phyloP scores from a whole-genome alignment of 2,113 vertebrate genomes.

The Ctenomys sociabilis region DNA sequence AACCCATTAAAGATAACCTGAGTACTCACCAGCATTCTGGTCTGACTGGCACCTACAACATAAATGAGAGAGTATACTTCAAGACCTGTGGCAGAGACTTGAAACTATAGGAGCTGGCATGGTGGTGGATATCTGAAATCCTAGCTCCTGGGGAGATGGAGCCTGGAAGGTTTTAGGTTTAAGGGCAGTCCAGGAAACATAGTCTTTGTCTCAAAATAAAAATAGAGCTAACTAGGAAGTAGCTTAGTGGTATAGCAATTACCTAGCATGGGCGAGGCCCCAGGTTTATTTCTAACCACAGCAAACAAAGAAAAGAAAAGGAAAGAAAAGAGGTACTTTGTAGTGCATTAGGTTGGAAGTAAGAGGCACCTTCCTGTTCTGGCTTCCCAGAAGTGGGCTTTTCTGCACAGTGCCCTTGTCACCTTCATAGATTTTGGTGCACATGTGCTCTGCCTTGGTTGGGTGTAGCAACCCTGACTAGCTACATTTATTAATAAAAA shows the following conservation, averaged over 20 bases:
- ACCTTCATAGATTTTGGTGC: neutral
- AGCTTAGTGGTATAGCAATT: neutral
- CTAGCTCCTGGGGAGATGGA: neutral
- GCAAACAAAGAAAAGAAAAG: neutral
- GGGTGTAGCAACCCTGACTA: rapidly evolving
- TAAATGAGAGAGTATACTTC: neutral
- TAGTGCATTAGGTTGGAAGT: too few species aligned
- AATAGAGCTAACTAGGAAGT: neutral
- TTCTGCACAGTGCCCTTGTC: neutral
- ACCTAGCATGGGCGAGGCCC: neutral
- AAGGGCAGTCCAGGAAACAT: neutral
- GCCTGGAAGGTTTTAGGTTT: neutral
- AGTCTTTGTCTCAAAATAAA: neutral
- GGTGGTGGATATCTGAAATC: neutral
- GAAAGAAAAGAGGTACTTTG: neutral
- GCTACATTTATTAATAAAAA: neutral
- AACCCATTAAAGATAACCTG: neutral
- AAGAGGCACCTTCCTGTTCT: neutral
- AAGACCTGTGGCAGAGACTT: neutral
- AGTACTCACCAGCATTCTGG: neutral
- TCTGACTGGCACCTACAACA: neutral
- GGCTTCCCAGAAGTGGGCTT: neutral
- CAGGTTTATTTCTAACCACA: neutral
- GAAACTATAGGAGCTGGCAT: neutral
- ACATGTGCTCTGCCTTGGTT: rapidly evolving